Base-by-base conservation (phyloP, 2,797 vertebrate genomes). In the Trachops cirrhosus region DNA sequence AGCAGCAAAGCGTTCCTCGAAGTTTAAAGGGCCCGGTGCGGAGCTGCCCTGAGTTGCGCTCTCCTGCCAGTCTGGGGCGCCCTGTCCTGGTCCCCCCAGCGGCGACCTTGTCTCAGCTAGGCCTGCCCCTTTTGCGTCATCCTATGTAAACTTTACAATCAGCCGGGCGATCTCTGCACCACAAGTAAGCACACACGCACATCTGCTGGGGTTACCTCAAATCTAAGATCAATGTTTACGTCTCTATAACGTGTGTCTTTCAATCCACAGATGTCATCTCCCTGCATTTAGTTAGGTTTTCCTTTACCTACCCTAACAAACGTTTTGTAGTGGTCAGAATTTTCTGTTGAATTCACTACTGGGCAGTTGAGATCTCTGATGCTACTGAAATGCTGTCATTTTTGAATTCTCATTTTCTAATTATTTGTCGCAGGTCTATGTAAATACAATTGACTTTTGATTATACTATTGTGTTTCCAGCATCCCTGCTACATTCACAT, bases 161-260 rank as follows among this genome's bases (percentile, higher is more conserved):
- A 12, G 15, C 41, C 5, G n/a, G 34, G 22, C 21, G 2, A 7
- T 15, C 5, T 8, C 5, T 6, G 37, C 39, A 0, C 1, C 2
- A 9, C 18, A 0, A 1, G 0, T 1, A 1, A 7, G 5, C 21
- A 12, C 26, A 3, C 16, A 2, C 0, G 16, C 12, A 19, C 14
- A 1, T 0, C 32, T 24, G 21, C 4, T 6, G 18, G 62, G 32
- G 4, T 37, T 11, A 14, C 12, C 5, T 2, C 14, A 77, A 34
- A 34, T 52, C n/a, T 48, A 1, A 21, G 21, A 37, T 34, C 24
- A 3, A 4, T 34, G 62, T 39, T 22, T 74, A n/a, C 11, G 16
- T 16, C 39, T 46, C 46, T 75, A 0, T 44, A 39, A 94, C 24
- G 6, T 22, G 75, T 75, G 68, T 46, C 67, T 79, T 84, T 71